phyloP scores from a whole-genome alignment of 1,140 invertebrate species.

The Diploscapter pachys region DNA sequence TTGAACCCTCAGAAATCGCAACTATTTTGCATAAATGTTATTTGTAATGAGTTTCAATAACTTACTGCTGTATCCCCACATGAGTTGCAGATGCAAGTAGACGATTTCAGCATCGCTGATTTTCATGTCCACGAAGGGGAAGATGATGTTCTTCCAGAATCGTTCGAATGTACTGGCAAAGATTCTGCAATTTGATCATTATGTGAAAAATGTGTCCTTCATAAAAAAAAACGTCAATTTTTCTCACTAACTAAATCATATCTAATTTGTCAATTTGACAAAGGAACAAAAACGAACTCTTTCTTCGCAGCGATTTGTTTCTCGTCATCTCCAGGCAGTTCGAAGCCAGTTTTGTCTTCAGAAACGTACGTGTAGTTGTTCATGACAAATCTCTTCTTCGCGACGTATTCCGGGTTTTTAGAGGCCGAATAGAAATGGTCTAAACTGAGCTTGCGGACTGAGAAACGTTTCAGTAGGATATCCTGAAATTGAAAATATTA shows the following conservation, averaged over 20 bases:
- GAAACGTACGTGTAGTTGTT: conserved; percentile 39
- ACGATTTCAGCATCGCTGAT: conserved; percentile 38
- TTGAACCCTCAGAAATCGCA: too few species aligned
- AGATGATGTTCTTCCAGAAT: conserved; percentile 35
- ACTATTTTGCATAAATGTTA: too few species aligned
- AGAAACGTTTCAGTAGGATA: conserved; percentile 31
- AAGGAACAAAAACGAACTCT: conserved; percentile 20
- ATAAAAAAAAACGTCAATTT: neutral
- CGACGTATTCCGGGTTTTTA: conserved; percentile 8
- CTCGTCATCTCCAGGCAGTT: conserved; percentile 24
- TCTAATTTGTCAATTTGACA: neutral
- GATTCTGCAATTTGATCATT: conserved; percentile 23
- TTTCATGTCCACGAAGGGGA: conserved; percentile 31
- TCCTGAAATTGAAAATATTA: conserved; percentile 14
- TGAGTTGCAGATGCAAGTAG: conserved; percentile 29
- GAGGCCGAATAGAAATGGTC: conserved; percentile 42
- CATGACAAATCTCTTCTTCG: conserved; percentile 34
- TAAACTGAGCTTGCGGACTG: conserved; percentile 36
- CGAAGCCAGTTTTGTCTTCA: conserved; percentile 29
- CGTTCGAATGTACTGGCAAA: conserved; percentile 34
- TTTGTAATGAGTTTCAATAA: neutral
- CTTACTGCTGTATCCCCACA: conserved; percentile 35
- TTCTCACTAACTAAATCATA: neutral
- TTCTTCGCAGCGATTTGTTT: conserved; percentile 31
- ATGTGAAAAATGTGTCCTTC: neutral